Base-by-base conservation (phyloP, 2,888 invertebrate genomes). In the Leistus spinibarbis region DNA sequence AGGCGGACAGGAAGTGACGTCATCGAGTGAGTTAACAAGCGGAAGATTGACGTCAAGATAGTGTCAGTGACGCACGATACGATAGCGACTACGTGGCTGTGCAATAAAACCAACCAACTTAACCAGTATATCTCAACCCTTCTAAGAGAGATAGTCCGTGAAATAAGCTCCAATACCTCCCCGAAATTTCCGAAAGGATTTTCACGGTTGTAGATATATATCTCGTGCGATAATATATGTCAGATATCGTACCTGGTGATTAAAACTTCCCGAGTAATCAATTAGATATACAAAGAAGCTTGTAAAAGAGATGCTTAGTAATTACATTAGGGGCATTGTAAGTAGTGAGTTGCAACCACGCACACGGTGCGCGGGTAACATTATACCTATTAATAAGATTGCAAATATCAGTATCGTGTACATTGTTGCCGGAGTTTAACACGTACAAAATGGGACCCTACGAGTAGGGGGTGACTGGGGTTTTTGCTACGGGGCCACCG, bases 21-120 rank as follows among this genome's bases (percentile, higher is more conserved):
- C 73, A 73, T 73, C 73, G 73, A 67, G 67, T 73, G 62, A 73
- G 73, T 73, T 73, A 73, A 73, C 73, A 73, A 73, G 73, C 73
- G 73, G 73, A 73, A 73, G 73, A 73, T 73, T 73, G 73, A 66
- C 73, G 67, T 67, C 73, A 67, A 73, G 73, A 73, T 73, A 73
- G 60, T 67, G 73, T 62, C 73, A 62, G 67, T 60, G 65, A 23
- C 66, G 65, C 40, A 27, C 66, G 72, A 60, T 60, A 60, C 7
- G 10, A 22, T 17, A 60, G 1, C 60, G 13, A 20, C 13, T 60
- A 40, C 7, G 40, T 40, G 40, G 40, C 13, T 40, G 4, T 40
- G 40, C 40, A 5, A 40, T 40, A 13, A 7, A 24, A 24, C 24
- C 24, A 24, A 24, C 24, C 24, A 24, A 13, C n/a, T 40, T 1